Conservation (phyloP, 2,113 vertebrate genomes). For the Dasypus novemcinctus region DNA sequence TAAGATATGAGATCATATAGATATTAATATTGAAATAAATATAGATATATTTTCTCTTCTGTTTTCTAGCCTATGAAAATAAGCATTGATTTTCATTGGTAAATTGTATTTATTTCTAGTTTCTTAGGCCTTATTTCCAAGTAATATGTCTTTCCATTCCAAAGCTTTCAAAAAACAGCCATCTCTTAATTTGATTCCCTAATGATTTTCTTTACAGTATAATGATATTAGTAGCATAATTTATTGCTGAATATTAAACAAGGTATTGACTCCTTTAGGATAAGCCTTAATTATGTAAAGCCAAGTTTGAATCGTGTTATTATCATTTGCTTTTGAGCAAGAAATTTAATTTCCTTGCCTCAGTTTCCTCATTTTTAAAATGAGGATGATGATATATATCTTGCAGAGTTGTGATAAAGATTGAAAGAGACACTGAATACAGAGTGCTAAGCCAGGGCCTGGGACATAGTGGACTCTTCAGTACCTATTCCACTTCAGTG, state of each 20-base stretch:
- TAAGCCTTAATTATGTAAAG: background rate
- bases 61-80: background rate
- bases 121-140: background rate
- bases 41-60: slow-evolving; percentile 15
- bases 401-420: background rate
- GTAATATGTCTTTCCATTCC: background rate
- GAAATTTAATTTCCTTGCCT: background rate
- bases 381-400: background rate
- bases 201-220: background rate
- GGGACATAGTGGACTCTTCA: no score
- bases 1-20: background rate
- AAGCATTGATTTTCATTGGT: background rate
- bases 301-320: background rate
- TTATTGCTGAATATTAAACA: slow-evolving; percentile 29
- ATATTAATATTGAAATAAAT: background rate
- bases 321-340: background rate
- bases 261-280: background rate
- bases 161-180: background rate
- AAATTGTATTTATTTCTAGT: background rate
- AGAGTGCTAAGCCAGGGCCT: background rate
- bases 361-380: background rate
- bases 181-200: background rate
- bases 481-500: background rate
- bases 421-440: background rate
- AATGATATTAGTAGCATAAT: background rate